Percentiles rank a stretch among this genome's conserved stretches.
Conservation (phyloP, 2,113 vertebrate genomes). For the Dasyurus viverrinus region DNA sequence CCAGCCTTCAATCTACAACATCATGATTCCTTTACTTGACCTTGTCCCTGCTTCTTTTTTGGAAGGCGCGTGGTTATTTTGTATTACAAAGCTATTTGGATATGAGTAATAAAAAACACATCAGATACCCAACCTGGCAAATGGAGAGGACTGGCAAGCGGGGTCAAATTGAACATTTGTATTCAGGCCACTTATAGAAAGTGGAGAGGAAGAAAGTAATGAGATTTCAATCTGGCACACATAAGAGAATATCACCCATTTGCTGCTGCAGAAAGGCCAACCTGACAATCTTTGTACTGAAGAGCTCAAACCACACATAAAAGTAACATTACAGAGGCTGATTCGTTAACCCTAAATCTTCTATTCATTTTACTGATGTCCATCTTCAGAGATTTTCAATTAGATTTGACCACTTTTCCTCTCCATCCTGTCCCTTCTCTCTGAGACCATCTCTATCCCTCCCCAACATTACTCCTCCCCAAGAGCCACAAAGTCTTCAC, state of each 20-base stretch:
- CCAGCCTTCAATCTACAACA: not conserved
- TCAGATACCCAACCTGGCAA: constrained; percentile 40
- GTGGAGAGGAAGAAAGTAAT: constrained; percentile 11
- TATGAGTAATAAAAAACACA: constrained; percentile 34
- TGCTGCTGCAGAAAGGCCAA: not conserved
- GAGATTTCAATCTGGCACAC: not conserved
- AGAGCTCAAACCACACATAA: not conserved
- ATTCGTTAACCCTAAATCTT: constrained; percentile 48
- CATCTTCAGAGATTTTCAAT: constrained; percentile 50
- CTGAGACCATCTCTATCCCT: not conserved
- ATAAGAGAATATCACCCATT: not conserved
- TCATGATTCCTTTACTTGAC: not conserved
- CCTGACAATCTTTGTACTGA: not conserved
- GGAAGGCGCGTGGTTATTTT: not conserved
- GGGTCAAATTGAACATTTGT: not conserved
- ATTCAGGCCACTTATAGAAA: not conserved
- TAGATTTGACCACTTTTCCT: constrained; percentile 30
- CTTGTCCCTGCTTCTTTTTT: not conserved
- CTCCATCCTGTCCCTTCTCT: not conserved
- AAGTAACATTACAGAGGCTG: constrained; percentile 8
- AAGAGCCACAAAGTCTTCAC: constrained; percentile 4
- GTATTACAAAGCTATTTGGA: not conserved
- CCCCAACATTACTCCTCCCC: not conserved
- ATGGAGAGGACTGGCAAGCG: constrained; percentile 24
- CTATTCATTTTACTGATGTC: constrained; percentile 36